Conservation (phyloP, 2,113 vertebrate species). For the Albula glossodonta region DNA sequence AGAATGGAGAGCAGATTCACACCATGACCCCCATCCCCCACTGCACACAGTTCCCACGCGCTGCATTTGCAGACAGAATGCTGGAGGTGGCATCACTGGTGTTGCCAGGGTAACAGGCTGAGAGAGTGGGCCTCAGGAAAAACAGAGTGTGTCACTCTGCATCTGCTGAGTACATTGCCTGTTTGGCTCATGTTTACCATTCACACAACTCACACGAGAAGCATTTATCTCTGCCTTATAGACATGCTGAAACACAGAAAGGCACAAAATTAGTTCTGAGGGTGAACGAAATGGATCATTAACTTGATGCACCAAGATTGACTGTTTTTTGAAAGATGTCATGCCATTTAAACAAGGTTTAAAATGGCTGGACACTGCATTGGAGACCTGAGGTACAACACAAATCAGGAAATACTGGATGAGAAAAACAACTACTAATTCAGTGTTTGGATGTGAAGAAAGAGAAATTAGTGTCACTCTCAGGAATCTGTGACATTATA, state of each 20-base stretch:
- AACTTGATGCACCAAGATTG: background rate
- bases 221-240: background rate
- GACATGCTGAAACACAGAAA: background rate
- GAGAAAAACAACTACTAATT: background rate
- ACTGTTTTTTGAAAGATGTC: background rate
- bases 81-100: background rate
- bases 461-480: background rate
- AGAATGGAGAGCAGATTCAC: background rate
- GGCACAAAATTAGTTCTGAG: background rate
- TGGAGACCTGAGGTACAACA: background rate
- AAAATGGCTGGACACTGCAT: background rate
- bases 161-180: background rate
- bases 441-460: background rate
- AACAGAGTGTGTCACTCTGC: background rate
- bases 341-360: background rate
- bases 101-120: slow-evolving; percentile 11
- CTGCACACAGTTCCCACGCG: background rate
- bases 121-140: background rate
- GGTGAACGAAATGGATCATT: background rate
- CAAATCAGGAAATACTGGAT: background rate
- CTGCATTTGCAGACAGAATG: background rate
- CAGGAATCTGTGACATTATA: background rate
- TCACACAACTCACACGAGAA: background rate
- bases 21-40: background rate
- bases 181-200: slow-evolving; percentile 1